Base-by-base conservation (phyloP, 1,140 invertebrate genomes). In the Xylocopa sonorina region DNA sequence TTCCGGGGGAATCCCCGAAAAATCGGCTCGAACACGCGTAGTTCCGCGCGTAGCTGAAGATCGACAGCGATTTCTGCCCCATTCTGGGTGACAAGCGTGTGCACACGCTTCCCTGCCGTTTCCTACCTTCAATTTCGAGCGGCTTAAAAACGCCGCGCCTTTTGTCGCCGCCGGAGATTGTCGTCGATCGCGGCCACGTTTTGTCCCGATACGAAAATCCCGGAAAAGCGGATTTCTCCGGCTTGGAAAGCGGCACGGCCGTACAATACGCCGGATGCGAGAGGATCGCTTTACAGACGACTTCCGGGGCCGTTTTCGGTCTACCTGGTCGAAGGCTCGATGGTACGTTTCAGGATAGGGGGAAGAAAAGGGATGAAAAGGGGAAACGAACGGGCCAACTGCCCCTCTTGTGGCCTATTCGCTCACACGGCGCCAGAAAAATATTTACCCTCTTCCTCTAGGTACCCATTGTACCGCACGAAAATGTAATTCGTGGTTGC, bases 171-270 rank as follows among this genome's bases (percentile, higher is more conserved):
- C 50, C 0, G 27, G 7, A 3, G 43, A 41, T 64, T 71, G 78
- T 73, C 48, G 46, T 64, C 38, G 62, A 38, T 67, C 48, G 29
- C n/a, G 16, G 16, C 6, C 5, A 27, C 48, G 51, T 69, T 80
- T 48, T 29, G 43, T 75, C n/a, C n/a, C 62, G 46, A 66, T 55
- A 76, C 21, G 53, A 72, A 79, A 79, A 83, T 81, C 81, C 84
- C 80, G 72, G 72, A 81, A 86, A 88, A 87, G 74, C 76, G 83
- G 85, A 87, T 87, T 87, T 81, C 76, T 53, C 55, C 46, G 50
- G 21, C 32, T 18, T 6, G 48, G 64, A 72, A 78, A 85, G 58
- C 60, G 21, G 38, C 16, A n/a, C n/a, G n/a, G 10, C 7, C 57
- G 53, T 69, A 81, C 51, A 63, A 86, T 86, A 48, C 12, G n/a